These are phyloP conservation scores for Zaprionus lachaisei DNA, from an alignment of 1,140 invertebrate genomes.

Conservation along the genomic window DNA sequence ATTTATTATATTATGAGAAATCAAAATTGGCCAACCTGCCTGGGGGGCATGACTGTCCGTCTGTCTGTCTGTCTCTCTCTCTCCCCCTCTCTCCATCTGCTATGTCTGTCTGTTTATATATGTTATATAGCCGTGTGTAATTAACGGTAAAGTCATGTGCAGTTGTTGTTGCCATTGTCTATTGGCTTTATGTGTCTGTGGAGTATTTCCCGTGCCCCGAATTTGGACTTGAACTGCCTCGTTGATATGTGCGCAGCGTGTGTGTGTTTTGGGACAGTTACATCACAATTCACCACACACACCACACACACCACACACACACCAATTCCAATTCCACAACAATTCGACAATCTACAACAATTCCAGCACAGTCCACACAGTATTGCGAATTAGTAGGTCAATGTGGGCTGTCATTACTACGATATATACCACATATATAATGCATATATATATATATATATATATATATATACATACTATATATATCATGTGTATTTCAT, in stretches of 20 bases:
- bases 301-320: conserved; percentile 37
- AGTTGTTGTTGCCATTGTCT: conserved; percentile 35
- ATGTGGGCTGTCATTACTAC: conserved; percentile 52
- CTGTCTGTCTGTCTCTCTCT: background rate
- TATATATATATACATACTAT: background rate
- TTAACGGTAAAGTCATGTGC: conserved; percentile 76
- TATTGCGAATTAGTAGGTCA: conserved; percentile 79
- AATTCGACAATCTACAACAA: conserved; percentile 29
- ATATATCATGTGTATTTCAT: conserved; percentile 30
- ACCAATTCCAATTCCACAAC: conserved; percentile 40
- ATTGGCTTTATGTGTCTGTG: conserved; percentile 41
- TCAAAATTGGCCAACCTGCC: conserved; percentile 69
- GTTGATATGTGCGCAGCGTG: conserved; percentile 75
- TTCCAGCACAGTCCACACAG: conserved; percentile 1
- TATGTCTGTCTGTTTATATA: background rate
- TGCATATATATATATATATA: background rate
- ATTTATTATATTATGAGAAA: conserved; percentile 72
- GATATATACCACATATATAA: background rate
- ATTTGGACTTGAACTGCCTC: conserved; percentile 83
- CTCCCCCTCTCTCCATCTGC: background rate
- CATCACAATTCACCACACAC: conserved; percentile 66
- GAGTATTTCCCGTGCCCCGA: conserved; percentile 49
- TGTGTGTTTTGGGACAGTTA: conserved; percentile 78
- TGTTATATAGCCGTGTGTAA: conserved; percentile 57
- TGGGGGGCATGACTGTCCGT: background rate